These are phyloP conservation scores for Drosophila truncata DNA, from an alignment of 1,140 invertebrate genomes.

Conservation along the genomic window DNA sequence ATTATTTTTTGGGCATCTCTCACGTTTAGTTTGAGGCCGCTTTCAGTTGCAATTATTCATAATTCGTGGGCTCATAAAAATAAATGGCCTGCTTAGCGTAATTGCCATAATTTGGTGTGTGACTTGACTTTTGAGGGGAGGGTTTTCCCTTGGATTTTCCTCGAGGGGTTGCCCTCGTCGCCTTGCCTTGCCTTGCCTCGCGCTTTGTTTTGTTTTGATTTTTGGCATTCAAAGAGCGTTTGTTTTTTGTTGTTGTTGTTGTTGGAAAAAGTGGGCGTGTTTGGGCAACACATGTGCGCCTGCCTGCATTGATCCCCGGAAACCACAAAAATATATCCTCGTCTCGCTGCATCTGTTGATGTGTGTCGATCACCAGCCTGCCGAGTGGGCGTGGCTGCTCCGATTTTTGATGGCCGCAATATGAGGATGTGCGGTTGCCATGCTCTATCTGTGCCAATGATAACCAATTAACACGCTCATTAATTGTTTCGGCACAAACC, in stretches of 20 bases:
- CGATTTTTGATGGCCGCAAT: constrained; percentile 49
- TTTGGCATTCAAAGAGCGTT: constrained; percentile 44
- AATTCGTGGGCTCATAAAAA: constrained; percentile 83
- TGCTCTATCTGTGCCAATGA: constrained; percentile 64
- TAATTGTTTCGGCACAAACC: constrained; percentile 32
- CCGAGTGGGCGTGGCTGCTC: constrained; percentile 60
- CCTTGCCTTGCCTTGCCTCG: background rate
- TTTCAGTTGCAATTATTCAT: constrained; percentile 72
- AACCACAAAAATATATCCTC: background rate
- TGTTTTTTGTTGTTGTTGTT: constrained; percentile 4
- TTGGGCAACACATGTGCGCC: constrained; percentile 68
- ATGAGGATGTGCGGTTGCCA: constrained; percentile 59
- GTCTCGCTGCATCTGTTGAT: constrained; percentile 74
- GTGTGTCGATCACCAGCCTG: constrained; percentile 6
- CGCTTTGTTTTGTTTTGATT: constrained; percentile 22
- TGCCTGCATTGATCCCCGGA: constrained; percentile 8
- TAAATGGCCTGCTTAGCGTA: constrained; percentile 82
- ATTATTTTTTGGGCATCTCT: constrained; percentile 11
- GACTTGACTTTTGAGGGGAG: constrained; percentile 62
- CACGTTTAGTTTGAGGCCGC: constrained; percentile 30
- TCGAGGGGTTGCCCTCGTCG: constrained; percentile 11
- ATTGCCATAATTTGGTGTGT: constrained; percentile 79
- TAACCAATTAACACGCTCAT: constrained; percentile 75
- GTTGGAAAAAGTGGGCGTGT: constrained; percentile 65
- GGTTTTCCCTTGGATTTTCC: constrained; percentile 17